Percentiles rank a stretch among this genome's conserved stretches.
Evolutionary conservation across 2,888 invertebrate species (phyloP).

Genomic region (Pachydiplax longipennis): DNA sequence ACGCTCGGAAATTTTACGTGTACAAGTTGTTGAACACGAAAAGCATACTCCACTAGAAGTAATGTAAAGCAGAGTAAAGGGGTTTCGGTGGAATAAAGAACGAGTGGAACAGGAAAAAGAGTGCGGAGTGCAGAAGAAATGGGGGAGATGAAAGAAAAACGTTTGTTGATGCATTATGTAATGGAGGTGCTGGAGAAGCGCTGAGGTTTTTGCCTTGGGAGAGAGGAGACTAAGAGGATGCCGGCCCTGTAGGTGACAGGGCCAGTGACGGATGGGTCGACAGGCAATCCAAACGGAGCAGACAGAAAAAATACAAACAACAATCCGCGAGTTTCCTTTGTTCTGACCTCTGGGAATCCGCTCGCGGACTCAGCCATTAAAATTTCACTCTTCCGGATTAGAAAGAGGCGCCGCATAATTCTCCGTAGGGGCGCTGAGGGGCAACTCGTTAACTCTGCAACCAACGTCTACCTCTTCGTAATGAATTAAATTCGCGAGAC

Average conservation of each 20-base stretch:
- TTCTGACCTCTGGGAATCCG: background rate
- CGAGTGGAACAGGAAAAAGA: background rate
- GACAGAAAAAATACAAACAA: background rate
- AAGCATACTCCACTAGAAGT: too few relatives aligned
- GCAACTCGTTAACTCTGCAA: background rate
- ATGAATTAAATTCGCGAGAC: background rate
- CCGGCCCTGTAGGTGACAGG: background rate
- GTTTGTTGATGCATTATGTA: background rate
- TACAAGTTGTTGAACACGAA: too few relatives aligned
- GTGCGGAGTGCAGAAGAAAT: background rate
- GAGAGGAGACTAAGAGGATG: background rate
- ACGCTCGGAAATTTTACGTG: too few relatives aligned
- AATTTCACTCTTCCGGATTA: background rate
- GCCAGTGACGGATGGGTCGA: background rate
- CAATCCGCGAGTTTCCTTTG: background rate
- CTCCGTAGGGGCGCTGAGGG: background rate
- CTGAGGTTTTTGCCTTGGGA: background rate
- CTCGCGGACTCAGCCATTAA: background rate
- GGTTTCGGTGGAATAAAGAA: background rate
- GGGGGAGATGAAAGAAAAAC: background rate
- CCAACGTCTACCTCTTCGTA: background rate
- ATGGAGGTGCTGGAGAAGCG: background rate
- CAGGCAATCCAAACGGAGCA: background rate
- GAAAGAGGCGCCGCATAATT: background rate
- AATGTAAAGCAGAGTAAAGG: too few relatives aligned